A percentile compares a stretch with the other conserved stretches of the same genome.
Conservation (phyloP, 2,888 invertebrate genomes). For the Thecocarcelia acutangulata region DNA sequence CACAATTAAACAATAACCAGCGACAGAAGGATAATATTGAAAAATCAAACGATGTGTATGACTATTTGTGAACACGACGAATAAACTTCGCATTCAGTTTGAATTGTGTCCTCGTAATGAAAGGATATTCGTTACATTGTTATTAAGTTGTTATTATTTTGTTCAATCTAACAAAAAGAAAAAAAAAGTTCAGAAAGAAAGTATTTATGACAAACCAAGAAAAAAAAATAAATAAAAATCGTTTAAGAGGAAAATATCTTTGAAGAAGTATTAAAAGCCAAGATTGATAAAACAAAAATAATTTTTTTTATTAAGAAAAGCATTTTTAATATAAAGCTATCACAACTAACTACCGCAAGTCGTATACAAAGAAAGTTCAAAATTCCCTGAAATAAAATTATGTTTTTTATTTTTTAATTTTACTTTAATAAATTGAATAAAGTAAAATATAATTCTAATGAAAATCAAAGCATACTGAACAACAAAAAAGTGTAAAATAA, state of each 20-base stretch:
- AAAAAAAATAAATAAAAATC: conserved; percentile 45
- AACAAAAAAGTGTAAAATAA: conserved; percentile 26
- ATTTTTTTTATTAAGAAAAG: conserved; percentile 24
- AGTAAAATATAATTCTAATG: neutral
- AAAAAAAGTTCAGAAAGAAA: conserved; percentile 56
- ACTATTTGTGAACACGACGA: conserved; percentile 81
- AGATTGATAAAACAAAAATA: conserved; percentile 11
- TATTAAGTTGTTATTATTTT: conserved; percentile 82
- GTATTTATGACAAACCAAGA: conserved; percentile 34
- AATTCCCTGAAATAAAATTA: conserved; percentile 36
- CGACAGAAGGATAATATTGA: conserved; percentile 59
- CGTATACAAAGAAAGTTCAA: conserved; percentile 59
- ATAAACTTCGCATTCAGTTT: conserved; percentile 81
- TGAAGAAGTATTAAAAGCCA: conserved; percentile 54
- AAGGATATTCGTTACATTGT: conserved; percentile 82
- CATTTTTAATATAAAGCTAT: conserved; percentile 36
- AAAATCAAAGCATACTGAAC: conserved; percentile 21
- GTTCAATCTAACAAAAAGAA: conserved; percentile 73
- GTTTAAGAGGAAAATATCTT: conserved; percentile 57
- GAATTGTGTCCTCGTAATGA: conserved; percentile 82
- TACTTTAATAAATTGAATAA: conserved; percentile 5
- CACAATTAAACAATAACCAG: conserved; percentile 64
- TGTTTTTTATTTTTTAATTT: conserved; percentile 17
- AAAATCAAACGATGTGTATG: conserved; percentile 70
- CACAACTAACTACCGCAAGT: conserved; percentile 49